These are phyloP conservation scores for Leucozona laternaria DNA, from an alignment of 2,888 invertebrate species.

Conservation along the genomic window DNA sequence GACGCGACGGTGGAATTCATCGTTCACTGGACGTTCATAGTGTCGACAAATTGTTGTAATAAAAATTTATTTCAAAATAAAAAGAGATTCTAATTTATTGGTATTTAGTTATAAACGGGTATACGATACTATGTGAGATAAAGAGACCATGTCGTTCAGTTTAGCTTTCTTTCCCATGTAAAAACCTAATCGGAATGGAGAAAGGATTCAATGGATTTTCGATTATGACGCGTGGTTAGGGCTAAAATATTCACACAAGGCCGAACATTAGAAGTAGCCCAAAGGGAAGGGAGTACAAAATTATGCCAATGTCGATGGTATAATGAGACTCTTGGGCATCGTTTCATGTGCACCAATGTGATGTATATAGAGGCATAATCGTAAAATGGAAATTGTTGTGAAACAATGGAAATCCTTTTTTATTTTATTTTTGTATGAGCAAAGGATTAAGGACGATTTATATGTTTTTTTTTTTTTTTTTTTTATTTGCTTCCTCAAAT, in stretches of 20 bases:
- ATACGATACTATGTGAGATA: neutral
- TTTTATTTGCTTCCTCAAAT: neutral
- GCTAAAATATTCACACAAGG: constrained; percentile 67
- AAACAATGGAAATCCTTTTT: constrained; percentile 65
- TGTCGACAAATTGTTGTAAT: constrained; percentile 77
- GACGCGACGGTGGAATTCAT: constrained; percentile 59
- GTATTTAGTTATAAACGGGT: constrained; percentile 79
- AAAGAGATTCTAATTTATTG: constrained; percentile 83
- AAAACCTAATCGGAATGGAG: constrained; percentile 18
- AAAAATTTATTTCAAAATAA: constrained; percentile 83
- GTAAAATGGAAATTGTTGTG: constrained; percentile 71
- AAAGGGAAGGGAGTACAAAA: constrained; percentile 22
- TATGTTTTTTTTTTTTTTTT: neutral
- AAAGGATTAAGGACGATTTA: constrained; percentile 28
- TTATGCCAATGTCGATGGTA: constrained; percentile 67
- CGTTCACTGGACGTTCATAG: constrained; percentile 62
- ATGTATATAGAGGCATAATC: constrained; percentile 49
- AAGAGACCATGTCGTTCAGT: constrained; percentile 16
- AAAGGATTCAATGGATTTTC: constrained; percentile 68
- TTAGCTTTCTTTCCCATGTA: constrained; percentile 1
- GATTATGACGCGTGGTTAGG: constrained; percentile 71
- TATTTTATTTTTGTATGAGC: neutral
- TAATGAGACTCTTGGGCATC: constrained; percentile 73
- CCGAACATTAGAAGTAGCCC: constrained; percentile 32
- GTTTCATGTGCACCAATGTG: constrained; percentile 57